phyloP scores from a whole-genome alignment of 2,113 vertebrate species.

The Phoxinus phoxinus region DNA sequence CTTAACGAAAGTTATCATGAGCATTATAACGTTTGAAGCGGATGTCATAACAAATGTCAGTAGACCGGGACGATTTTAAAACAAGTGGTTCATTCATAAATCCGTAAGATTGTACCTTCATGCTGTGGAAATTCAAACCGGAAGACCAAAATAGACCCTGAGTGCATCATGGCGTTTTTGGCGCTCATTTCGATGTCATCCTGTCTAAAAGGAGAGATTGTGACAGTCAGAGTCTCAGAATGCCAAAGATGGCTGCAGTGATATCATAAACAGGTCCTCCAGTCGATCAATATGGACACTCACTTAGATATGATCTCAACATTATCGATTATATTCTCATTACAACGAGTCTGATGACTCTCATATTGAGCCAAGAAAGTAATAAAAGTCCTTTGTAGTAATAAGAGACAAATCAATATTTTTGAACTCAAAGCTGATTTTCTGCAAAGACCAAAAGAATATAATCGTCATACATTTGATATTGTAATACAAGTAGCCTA shows the following conservation, averaged over 20 bases:
- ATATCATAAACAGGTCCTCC: not conserved
- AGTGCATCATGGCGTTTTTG: not conserved
- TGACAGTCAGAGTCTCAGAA: not conserved
- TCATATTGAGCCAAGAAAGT: not conserved
- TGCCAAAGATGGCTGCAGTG: not conserved
- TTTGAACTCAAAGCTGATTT: not conserved
- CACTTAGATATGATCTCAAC: constrained; percentile 2
- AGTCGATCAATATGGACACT: constrained; percentile 8
- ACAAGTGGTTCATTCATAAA: too few species aligned
- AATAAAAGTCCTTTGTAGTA: not conserved
- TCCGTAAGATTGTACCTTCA: too few species aligned
- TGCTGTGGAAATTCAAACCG: too few species aligned
- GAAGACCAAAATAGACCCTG: not conserved
- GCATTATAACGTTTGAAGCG: too few species aligned
- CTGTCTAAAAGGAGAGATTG: not conserved
- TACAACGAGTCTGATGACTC: not conserved
- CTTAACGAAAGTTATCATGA: too few species aligned
- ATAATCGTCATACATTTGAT: not conserved
- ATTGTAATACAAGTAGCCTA: not conserved
- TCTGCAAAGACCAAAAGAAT: not conserved
- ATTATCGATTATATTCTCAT: constrained; percentile 6
- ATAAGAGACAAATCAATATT: not conserved
- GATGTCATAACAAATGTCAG: too few species aligned
- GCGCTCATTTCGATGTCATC: not conserved
- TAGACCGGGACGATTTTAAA: too few species aligned